A percentile compares a stretch with the other conserved stretches of the same genome.
These are phyloP conservation scores for Drosophila demipolita DNA, from an alignment of 2,888 invertebrate species.

Conservation along the genomic window DNA sequence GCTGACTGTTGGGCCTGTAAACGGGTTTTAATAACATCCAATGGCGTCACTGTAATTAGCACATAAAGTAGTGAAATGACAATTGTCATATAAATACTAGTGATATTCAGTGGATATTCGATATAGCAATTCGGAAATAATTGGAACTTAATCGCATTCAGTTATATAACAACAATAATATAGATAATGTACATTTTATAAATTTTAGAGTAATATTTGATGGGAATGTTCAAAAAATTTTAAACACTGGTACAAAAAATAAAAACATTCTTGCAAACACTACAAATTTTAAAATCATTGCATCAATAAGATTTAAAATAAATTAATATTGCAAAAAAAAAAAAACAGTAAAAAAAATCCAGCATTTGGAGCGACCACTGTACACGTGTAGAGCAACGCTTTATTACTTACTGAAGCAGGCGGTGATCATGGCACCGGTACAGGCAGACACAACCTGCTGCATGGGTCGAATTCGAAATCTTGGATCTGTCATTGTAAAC, in stretches of 20 bases:
- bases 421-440: conserved; percentile 95
- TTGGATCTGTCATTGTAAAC: conserved; percentile 88
- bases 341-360: background rate
- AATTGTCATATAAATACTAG: background rate
- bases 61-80: conserved; percentile 38
- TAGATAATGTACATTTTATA: background rate
- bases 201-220: background rate
- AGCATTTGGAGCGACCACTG: background rate
- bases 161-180: background rate
- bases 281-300: background rate
- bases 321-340: background rate
- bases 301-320: background rate
- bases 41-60: conserved; percentile 92
- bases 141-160: background rate
- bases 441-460: conserved; percentile 85
- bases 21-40: conserved; percentile 99
- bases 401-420: conserved; percentile 90
- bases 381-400: background rate
- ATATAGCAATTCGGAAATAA: background rate
- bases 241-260: background rate
- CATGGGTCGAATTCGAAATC: conserved; percentile 87
- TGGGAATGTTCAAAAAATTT: background rate
- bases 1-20: conserved; percentile 97
- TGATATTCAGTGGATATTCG: background rate
- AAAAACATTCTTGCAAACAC: background rate